Base-by-base conservation (phyloP, 1,140 invertebrate genomes). In the Papilio machaon region DNA sequence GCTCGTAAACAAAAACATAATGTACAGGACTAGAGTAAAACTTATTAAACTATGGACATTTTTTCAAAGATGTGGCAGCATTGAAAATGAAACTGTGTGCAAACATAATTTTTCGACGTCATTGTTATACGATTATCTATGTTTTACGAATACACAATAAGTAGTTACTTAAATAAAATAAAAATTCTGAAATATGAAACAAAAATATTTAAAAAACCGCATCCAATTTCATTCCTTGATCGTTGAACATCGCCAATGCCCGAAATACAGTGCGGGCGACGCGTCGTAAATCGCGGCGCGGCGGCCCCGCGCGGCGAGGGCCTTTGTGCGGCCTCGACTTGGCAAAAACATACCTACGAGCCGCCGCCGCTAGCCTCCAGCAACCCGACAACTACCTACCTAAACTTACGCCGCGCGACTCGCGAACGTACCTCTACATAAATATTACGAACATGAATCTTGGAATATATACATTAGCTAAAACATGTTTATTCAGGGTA, bases 241-340 rank as follows among this genome's bases (percentile, higher is more conserved):
- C 87, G 73, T 52, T 6, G 77, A 58, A 83, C 86, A 90, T 91
- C 90, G 89, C 84, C 93, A 90, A 92, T 94, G 90, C 92, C 92
- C 93, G 87, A 94, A 94, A 94, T 93, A 93, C 91, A 91, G 93
- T 91, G 91, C 91, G 90, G 87, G 87, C 90, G 90, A 91, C 91
- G 92, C 91, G 91, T 89, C 93, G 92, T 92, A 94, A 94, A 93
- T 92, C 92, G 90, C 89, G 88, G 85, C 88, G 85, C 86, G 87
- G 85, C 89, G 89, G 85, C 88, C 85, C 86, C 87, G 85, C 84
- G 73, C 89, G 86, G 82, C 87, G 87, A 90, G 89, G 90, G 90
- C 91, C 92, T 94, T 92, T 92, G 91, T 91, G 89, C 86, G 91
- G 90, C 90, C 91, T 91, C 89, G 88, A 86, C 88, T 87, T 89